These are phyloP conservation scores for Carabus problematicus DNA, from an alignment of 2,888 invertebrate genomes.

Conservation along the genomic window DNA sequence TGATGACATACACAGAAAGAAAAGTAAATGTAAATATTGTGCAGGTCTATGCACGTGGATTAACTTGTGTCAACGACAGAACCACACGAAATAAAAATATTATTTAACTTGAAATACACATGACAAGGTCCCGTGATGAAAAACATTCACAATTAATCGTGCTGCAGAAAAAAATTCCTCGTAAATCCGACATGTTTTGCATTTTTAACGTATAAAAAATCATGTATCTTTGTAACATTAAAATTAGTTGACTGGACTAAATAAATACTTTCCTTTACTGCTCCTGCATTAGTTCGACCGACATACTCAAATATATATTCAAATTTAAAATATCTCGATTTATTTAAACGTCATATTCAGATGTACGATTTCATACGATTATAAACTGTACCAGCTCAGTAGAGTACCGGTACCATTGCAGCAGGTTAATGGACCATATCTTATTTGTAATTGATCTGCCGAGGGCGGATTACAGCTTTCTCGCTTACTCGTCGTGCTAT, in stretches of 20 bases:
- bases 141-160: constrained; percentile 28
- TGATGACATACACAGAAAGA: no score
- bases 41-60: no score
- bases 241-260: neutral
- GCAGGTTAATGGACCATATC: constrained; percentile 12
- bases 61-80: neutral
- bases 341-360: constrained; percentile 22
- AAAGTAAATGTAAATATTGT: no score
- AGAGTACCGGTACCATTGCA: neutral
- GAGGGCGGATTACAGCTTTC: no score
- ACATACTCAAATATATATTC: constrained; percentile 23
- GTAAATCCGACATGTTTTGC: constrained; percentile 16
- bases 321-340: constrained; percentile 19
- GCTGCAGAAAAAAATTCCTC: constrained; percentile 7
- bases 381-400: no score
- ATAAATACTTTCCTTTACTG: constrained; percentile 14
- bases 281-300: constrained; percentile 16
- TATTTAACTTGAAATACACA: constrained; percentile 18
- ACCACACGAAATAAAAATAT: constrained; percentile 18
- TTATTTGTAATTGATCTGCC: constrained; percentile 21
- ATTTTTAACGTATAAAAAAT: constrained; percentile 24
- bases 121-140: constrained; percentile 24
- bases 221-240: constrained; percentile 10
- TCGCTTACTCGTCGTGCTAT: no score
- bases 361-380: neutral